Percentiles rank a stretch among this genome's conserved stretches.
Conservation (phyloP, 1,140 invertebrate species). For the Melipona quadrifasciata region DNA sequence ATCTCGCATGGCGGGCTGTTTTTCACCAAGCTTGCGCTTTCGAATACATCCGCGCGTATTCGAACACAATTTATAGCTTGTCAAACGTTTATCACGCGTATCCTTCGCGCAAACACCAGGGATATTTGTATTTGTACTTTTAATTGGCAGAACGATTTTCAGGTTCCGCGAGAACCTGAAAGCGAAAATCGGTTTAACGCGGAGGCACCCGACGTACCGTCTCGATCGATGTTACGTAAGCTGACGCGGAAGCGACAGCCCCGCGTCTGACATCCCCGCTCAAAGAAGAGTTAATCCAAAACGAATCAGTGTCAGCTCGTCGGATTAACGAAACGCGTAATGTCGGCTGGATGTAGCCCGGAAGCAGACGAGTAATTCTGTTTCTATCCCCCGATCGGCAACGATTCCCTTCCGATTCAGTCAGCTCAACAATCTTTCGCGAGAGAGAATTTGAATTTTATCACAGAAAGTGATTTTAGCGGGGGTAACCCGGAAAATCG, state of each 20-base stretch:
- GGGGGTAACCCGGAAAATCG: too few species aligned
- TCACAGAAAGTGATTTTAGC: too few species aligned
- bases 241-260: slow-evolving; percentile 24
- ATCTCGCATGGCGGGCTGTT: background rate
- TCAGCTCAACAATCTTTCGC: slow-evolving; percentile 54
- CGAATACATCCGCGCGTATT: background rate
- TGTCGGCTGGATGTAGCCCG: slow-evolving; percentile 14
- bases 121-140: background rate
- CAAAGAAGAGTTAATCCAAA: slow-evolving; percentile 52
- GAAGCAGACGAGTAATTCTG: slow-evolving; percentile 40
- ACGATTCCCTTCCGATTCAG: slow-evolving; percentile 33
- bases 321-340: slow-evolving; percentile 56
- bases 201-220: background rate
- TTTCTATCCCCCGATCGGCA: slow-evolving; percentile 37
- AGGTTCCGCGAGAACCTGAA: too few species aligned
- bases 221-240: slow-evolving; percentile 9
- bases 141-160: background rate
- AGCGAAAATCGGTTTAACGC: background rate
- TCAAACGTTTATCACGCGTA: background rate
- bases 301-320: slow-evolving; percentile 58
- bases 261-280: slow-evolving; percentile 6
- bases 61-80: background rate
- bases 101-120: background rate
- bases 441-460: too few species aligned
- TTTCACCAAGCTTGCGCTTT: background rate